These are phyloP conservation scores for Antitype chi DNA, from an alignment of 2,888 invertebrate species.

Conservation along the genomic window DNA sequence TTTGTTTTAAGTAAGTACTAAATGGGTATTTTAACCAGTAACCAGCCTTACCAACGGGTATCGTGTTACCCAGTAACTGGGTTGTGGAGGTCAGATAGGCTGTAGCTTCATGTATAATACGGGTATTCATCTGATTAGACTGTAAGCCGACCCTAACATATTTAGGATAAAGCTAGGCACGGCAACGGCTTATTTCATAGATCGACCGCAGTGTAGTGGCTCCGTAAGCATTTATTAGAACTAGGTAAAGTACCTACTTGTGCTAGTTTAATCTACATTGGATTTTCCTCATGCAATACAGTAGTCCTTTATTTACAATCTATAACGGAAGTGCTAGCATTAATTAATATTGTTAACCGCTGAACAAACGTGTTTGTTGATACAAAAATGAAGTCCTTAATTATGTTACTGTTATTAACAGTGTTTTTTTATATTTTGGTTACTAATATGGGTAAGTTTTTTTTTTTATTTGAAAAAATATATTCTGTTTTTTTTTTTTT, in stretches of 20 bases:
- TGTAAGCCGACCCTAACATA: no score
- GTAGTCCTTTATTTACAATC: background rate
- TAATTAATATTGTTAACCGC: background rate
- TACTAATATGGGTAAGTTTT: slow-evolving; percentile 31
- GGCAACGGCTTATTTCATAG: no score
- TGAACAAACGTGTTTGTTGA: background rate
- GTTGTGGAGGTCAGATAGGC: no score
- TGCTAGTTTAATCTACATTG: background rate
- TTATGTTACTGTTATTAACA: slow-evolving; percentile 17
- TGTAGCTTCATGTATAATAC: no score
- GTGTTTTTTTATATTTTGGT: slow-evolving; percentile 34
- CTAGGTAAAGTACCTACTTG: background rate
- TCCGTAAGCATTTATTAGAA: background rate
- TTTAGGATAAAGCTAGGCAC: no score
- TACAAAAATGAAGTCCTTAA: slow-evolving; percentile 27
- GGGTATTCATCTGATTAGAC: no score
- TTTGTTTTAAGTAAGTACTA: no score
- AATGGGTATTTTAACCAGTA: no score
- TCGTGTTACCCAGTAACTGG: no score
- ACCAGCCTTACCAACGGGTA: no score
- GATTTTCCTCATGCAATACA: slow-evolving; percentile 2
- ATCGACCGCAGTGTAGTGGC: background rate
- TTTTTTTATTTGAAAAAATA: background rate
- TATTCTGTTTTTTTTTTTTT: background rate
- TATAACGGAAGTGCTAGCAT: background rate